Conservation (phyloP, 2,797 vertebrate genomes). For the Tapera naevia region DNA sequence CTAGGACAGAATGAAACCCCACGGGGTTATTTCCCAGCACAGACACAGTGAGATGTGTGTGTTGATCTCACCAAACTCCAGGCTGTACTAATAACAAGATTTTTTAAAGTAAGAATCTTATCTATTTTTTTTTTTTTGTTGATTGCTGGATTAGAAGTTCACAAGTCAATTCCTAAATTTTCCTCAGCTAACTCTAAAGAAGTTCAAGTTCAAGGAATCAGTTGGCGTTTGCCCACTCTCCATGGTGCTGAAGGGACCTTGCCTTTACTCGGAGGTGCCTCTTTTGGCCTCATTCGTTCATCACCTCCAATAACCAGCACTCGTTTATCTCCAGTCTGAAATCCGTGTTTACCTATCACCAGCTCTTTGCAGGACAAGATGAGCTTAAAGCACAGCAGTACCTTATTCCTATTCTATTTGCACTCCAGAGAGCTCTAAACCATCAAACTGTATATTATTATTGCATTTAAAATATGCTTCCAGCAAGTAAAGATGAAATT, state of each 20-base stretch:
- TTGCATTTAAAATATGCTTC: background rate
- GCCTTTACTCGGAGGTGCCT: background rate
- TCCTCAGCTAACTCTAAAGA: background rate
- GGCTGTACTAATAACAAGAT: background rate
- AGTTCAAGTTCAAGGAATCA: too few relatives aligned
- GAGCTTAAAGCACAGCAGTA: background rate
- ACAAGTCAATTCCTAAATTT: background rate
- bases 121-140: background rate
- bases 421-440: background rate
- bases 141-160: background rate
- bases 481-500: background rate
- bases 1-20: background rate
- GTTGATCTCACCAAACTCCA: background rate
- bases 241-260: background rate
- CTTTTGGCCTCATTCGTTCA: background rate
- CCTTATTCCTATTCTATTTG: background rate
- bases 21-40: background rate
- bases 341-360: background rate
- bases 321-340: background rate
- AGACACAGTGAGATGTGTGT: accelerated
- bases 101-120: background rate
- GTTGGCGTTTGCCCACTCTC: background rate
- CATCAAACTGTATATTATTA: background rate
- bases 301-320: too few relatives aligned
- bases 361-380: background rate